A percentile compares a stretch with the other conserved stretches of the same genome.
Conservation (phyloP, 2,888 invertebrate genomes). For the Ormyrus rosae region DNA sequence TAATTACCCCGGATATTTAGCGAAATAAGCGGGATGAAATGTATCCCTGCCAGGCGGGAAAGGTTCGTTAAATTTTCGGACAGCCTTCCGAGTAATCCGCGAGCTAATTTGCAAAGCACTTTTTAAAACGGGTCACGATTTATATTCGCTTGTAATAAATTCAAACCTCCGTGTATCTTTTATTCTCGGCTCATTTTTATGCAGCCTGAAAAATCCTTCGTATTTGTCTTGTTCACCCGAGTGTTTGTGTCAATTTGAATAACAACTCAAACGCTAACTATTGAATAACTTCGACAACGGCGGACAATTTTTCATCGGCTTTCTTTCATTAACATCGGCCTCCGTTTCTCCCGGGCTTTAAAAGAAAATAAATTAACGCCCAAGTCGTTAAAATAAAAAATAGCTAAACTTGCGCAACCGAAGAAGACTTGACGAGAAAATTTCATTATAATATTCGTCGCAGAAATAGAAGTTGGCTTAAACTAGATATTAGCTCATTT, state of each 20-base stretch:
- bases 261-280: conserved; percentile 1
- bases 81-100: neutral
- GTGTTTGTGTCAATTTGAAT: conserved; percentile 29
- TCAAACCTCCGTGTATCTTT: conserved; percentile 16
- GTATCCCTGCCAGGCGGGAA: too few relatives aligned
- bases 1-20: too few relatives aligned
- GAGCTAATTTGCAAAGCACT: conserved; percentile 2
- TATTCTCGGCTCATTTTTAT: neutral
- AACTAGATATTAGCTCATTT: too few relatives aligned
- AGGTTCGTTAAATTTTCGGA: too few relatives aligned
- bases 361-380: too few relatives aligned
- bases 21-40: too few relatives aligned
- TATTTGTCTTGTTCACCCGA: neutral
- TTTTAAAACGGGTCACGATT: neutral
- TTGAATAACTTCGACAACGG: neutral
- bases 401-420: neutral
- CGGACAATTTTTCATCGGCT: neutral
- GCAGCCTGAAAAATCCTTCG: neutral
- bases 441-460: too few relatives aligned
- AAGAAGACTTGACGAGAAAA: too few relatives aligned
- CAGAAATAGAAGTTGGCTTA: too few relatives aligned
- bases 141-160: conserved; percentile 8
- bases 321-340: neutral
- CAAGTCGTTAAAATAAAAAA: neutral
- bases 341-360: too few relatives aligned